Conservation (phyloP, 2,113 vertebrate species). For the Muscicapa adusta region DNA sequence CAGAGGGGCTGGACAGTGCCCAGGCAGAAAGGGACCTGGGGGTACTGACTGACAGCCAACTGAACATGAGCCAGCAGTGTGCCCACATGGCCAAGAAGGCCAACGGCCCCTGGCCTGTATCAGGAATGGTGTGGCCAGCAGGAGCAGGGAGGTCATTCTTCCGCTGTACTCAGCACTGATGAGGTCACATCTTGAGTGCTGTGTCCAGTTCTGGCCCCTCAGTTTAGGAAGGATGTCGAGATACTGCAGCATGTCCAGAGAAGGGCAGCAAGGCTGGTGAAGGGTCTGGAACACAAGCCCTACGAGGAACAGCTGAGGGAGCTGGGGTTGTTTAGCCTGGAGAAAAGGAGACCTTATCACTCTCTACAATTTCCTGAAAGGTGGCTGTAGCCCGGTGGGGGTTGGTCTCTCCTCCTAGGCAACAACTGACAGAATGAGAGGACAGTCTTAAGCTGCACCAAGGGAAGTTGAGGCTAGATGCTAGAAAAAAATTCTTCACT, state of each 20-base stretch:
- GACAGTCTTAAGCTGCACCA: background rate
- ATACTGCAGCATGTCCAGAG: rapidly evolving
- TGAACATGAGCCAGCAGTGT: too few species aligned
- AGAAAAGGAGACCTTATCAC: background rate
- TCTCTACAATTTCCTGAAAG: background rate
- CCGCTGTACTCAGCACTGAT: background rate
- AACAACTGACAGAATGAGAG: background rate
- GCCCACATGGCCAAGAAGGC: rapidly evolving
- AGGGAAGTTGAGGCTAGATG: background rate
- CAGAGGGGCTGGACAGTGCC: background rate
- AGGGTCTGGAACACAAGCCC: background rate
- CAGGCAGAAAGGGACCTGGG: background rate
- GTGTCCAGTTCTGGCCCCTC: background rate
- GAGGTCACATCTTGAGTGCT: background rate
- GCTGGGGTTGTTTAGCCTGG: background rate
- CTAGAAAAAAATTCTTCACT: background rate
- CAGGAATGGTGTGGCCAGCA: background rate
- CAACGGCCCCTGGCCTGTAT: background rate
- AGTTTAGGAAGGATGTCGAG: background rate
- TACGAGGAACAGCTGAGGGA: background rate
- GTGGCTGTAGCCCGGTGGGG: too few species aligned
- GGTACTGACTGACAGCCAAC: rapidly evolving
- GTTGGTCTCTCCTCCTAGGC: background rate
- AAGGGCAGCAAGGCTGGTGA: background rate
- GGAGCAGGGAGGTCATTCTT: background rate